Conservation (phyloP, 2,888 invertebrate species). For the Calameuta pallipes region DNA sequence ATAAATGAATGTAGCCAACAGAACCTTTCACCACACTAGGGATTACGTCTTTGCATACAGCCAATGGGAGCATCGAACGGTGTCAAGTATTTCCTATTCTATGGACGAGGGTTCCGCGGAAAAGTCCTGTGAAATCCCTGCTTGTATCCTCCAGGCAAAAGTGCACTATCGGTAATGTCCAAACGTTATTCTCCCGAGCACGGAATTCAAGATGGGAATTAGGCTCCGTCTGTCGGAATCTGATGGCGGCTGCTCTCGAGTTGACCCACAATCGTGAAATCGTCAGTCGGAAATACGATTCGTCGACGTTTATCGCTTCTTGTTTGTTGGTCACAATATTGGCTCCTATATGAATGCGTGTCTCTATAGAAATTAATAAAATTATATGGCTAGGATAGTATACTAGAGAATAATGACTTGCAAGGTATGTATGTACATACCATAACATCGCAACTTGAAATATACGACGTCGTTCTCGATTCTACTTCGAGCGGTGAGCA, state of each 20-base stretch:
- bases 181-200: neutral
- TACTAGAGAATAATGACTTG: neutral
- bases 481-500: neutral
- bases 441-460: neutral
- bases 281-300: neutral
- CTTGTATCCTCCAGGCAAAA: neutral
- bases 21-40: neutral
- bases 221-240: neutral
- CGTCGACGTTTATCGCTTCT: neutral
- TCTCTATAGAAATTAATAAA: neutral
- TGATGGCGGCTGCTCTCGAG: neutral
- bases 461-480: neutral
- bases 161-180: neutral
- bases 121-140: neutral
- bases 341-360: neutral
- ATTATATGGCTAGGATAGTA: neutral
- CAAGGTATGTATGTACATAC: neutral
- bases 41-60: neutral
- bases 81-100: neutral
- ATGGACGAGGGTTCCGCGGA: neutral
- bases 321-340: neutral
- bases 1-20: neutral
- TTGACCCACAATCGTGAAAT: neutral
- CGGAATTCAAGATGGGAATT: neutral
- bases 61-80: neutral